These are phyloP conservation scores for Meda fulgida DNA, from an alignment of 2,797 vertebrate genomes.

Conservation along the genomic window DNA sequence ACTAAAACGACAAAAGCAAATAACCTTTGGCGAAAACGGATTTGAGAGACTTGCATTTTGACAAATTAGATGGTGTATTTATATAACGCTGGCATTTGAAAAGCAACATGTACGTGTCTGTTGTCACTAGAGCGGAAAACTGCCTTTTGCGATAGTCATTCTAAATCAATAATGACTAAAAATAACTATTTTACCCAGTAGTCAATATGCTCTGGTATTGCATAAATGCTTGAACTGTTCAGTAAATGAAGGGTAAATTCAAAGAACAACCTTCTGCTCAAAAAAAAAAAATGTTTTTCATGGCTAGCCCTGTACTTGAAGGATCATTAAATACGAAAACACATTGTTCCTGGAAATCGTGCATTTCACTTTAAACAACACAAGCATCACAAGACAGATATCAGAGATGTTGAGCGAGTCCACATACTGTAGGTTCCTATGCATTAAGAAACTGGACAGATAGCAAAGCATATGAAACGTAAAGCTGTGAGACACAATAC, in stretches of 20 bases:
- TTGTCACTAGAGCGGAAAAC: constrained; percentile 43
- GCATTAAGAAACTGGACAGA: constrained; percentile 44
- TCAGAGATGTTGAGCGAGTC: constrained; percentile 49
- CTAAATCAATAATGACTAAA: constrained; percentile 56
- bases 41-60: constrained; percentile 24
- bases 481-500: neutral
- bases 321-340: constrained; percentile 62
- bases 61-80: constrained; percentile 25
- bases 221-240: constrained; percentile 58
- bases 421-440: constrained; percentile 60
- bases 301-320: constrained; percentile 56
- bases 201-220: constrained; percentile 53
- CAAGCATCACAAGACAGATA: constrained; percentile 58
- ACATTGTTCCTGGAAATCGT: constrained; percentile 62
- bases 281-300: constrained; percentile 51
- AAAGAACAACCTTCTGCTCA: constrained; percentile 55
- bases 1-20: constrained; percentile 26
- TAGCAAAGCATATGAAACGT: constrained; percentile 29
- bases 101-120: constrained; percentile 5
- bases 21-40: neutral
- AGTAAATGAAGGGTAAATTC: constrained; percentile 59
- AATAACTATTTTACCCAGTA: constrained; percentile 51
- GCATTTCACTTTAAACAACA: constrained; percentile 61
- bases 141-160: constrained; percentile 39
- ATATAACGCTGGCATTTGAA: constrained; percentile 19